Evolutionary conservation across 2,113 vertebrate genomes (phyloP).

Genomic region (Sapayoa aenigma): DNA sequence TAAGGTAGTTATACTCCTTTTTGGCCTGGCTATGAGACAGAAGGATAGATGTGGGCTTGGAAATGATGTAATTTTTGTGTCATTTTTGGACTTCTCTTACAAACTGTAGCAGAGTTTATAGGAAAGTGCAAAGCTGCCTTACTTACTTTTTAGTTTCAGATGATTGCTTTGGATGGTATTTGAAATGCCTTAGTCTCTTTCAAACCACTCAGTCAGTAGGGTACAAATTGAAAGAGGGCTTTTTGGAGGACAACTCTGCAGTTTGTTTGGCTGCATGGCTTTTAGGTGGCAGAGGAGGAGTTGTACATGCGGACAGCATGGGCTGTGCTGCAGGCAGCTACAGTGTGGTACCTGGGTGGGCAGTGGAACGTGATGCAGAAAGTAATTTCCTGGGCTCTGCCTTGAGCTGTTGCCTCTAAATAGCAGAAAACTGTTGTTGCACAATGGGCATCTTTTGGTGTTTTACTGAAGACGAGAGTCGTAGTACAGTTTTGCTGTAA

Average conservation of each 20-base stretch:
- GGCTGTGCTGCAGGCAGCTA: not conserved
- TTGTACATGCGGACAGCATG: accelerated
- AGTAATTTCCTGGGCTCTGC: not conserved
- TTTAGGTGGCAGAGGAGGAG: not conserved
- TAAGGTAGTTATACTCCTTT: conserved; percentile 11
- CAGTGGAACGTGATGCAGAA: not conserved
- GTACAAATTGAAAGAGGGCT: not conserved
- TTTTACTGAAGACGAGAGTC: not conserved
- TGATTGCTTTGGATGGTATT: not conserved
- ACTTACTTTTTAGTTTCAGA: not conserved
- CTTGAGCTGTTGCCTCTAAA: not conserved
- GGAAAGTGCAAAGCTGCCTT: not conserved
- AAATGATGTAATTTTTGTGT: not conserved
- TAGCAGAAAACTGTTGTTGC: not conserved
- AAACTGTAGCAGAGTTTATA: not conserved
- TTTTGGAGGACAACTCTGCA: not conserved
- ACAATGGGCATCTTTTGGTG: not conserved
- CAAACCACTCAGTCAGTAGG: accelerated
- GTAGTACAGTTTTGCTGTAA: not conserved
- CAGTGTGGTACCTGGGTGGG: not conserved
- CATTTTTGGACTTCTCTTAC: not conserved
- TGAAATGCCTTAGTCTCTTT: not conserved
- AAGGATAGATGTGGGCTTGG: not conserved
- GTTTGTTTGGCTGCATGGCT: not conserved
- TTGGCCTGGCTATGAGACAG: not conserved